A percentile compares a stretch with the other conserved stretches of the same genome.
phyloP scores from a whole-genome alignment of 1,140 invertebrate genomes.

The Aphaenogaster ashmeadi region DNA sequence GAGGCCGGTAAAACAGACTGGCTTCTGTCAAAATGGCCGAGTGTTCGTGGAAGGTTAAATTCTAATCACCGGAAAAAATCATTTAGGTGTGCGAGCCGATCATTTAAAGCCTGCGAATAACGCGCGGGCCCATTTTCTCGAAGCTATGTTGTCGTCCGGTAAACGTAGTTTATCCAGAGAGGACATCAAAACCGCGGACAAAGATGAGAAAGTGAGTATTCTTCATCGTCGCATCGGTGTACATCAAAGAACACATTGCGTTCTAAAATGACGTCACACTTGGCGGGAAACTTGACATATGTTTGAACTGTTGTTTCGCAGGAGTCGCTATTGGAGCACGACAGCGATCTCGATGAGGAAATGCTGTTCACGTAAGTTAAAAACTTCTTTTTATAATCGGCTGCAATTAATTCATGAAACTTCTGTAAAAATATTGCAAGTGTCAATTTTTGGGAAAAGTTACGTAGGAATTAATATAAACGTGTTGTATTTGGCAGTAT shows the following conservation, averaged over 20 bases:
- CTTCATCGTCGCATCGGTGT: background rate
- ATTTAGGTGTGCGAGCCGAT: background rate
- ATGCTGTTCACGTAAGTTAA: slow-evolving; percentile 81
- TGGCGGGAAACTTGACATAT: slow-evolving; percentile 59
- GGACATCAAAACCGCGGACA: slow-evolving; percentile 78
- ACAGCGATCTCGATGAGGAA: slow-evolving; percentile 83
- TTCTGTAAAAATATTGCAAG: slow-evolving; percentile 10
- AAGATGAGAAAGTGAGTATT: slow-evolving; percentile 81
- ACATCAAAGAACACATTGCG: background rate
- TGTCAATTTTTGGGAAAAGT: background rate
- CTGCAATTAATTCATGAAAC: background rate
- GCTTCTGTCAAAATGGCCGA: slow-evolving; percentile 65
- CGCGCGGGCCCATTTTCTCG: background rate
- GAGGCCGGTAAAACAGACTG: slow-evolving; percentile 26
- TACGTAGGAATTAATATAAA: background rate
- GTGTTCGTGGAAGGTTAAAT: slow-evolving; percentile 13
- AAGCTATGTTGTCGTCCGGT: slow-evolving; percentile 65
- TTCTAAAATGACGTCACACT: background rate
- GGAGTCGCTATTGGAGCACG: slow-evolving; percentile 82
- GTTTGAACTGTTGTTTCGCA: slow-evolving; percentile 66
- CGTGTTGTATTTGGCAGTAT: background rate
- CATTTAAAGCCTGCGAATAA: background rate
- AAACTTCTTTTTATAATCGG: background rate
- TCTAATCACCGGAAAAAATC: background rate
- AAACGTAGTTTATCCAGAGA: slow-evolving; percentile 77